Percentiles rank a stretch among this genome's conserved stretches.
Evolutionary conservation across 1,140 invertebrate species (phyloP).

Genomic region (Tribolium castaneum): DNA sequence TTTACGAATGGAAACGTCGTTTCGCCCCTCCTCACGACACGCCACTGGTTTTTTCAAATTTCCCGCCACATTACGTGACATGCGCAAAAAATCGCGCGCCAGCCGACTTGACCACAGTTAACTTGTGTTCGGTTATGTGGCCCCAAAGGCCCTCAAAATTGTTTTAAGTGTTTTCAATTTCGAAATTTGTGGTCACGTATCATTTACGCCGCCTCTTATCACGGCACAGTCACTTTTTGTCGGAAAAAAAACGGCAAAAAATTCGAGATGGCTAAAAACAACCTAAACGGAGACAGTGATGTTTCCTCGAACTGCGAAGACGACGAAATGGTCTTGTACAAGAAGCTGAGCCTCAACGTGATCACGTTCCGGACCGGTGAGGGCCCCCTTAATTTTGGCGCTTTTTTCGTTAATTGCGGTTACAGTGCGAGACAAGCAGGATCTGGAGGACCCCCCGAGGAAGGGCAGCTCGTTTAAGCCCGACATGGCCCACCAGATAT

Average conservation of each 20-base stretch:
- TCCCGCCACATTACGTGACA: not conserved
- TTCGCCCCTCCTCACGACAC: not conserved
- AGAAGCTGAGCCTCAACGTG: not conserved
- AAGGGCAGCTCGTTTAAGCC: constrained; percentile 73
- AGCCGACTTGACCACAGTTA: not conserved
- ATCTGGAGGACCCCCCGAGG: constrained; percentile 27
- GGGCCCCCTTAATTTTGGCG: too few species aligned
- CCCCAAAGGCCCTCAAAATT: not conserved
- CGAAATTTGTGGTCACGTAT: too few species aligned
- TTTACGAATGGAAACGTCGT: not conserved
- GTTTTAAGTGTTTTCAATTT: not conserved
- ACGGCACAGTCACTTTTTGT: not conserved
- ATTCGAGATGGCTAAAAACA: not conserved
- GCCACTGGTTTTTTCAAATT: not conserved
- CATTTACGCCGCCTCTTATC: not conserved
- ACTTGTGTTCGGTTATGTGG: not conserved
- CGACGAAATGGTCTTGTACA: not conserved
- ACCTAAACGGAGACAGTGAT: not conserved
- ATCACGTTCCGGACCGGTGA: not conserved
- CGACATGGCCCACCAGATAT: constrained; percentile 94
- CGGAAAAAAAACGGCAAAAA: not conserved
- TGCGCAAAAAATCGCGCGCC: not conserved
- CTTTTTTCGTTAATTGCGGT: not conserved
- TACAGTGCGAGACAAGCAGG: constrained; percentile 48
- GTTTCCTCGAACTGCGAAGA: not conserved